Evolutionary conservation across 92 coral and sea anemone species (phyloP).

Genomic region (Palythoa grandis): DNA sequence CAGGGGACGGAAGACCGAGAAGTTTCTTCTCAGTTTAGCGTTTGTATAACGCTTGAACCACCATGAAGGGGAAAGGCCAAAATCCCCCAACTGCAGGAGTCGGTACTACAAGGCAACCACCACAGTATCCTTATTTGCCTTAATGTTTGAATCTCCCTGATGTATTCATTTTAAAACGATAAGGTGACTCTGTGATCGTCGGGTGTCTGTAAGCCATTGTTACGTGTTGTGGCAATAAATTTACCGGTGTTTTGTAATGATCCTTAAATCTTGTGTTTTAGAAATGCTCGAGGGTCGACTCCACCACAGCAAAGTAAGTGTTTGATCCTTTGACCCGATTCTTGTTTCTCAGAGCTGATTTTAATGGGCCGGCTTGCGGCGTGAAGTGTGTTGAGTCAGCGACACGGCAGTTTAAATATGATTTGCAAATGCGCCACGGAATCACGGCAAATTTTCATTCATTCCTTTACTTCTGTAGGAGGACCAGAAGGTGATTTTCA

Average conservation of each 20-base stretch:
- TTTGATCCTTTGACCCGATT: constrained; percentile 30
- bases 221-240: constrained; percentile 50
- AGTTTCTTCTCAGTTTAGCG: constrained; percentile 80
- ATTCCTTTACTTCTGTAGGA: constrained; percentile 43
- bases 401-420: constrained; percentile 36
- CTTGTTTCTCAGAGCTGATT: constrained; percentile 11
- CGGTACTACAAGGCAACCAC: constrained; percentile 62
- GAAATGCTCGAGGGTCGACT: constrained; percentile 79
- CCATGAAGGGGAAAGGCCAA: constrained; percentile 93
- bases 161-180: neutral
- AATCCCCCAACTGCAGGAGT: constrained; percentile 79
- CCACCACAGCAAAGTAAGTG: constrained; percentile 85
- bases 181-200: constrained; percentile 27
- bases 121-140: constrained; percentile 74
- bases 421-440: constrained; percentile 29
- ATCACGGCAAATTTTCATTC: constrained; percentile 44
- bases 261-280: constrained; percentile 68
- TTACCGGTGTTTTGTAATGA: constrained; percentile 64
- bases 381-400: constrained; percentile 49
- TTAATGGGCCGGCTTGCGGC: constrained; percentile 37
- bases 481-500: constrained; percentile 32
- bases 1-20: constrained; percentile 93
- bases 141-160: neutral
- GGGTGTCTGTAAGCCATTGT: constrained; percentile 50
- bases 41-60: constrained; percentile 81